Evolutionary conservation across 2,113 vertebrate genomes (phyloP), one percentile per base, ranked within the genome.

Genomic region (Nettapus auritus): DNA sequence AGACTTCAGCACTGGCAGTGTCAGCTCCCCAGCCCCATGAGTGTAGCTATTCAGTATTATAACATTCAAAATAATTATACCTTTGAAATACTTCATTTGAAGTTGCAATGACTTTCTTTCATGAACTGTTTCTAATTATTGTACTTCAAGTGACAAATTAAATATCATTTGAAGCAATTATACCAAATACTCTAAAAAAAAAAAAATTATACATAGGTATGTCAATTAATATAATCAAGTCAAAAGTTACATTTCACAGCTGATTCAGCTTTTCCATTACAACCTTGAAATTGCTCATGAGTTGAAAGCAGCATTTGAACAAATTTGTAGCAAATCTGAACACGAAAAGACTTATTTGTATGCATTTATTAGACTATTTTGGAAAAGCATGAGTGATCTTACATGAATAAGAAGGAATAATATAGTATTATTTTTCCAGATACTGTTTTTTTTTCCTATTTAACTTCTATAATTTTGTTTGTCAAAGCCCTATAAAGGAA

Each of bases 151-250:
- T 96, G 97, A 97, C 97, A 98, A 98, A 98, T 98, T 98, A 97
- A 98, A 97, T 97, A 96, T 96, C 98, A 98, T 97, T 98, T 98
- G 95, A 98, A 29, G 91, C 93, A 98, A 98, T 98, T 98, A 96
- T 85, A 95, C 89, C 79, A 97, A 97, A 98, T 97, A 96, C 96
- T 98, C 71, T 85, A 40, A 40, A 46, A 44, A 88, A 96, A 94
- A 97, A 97, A 97, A 97, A 97, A 97, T 97, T 96, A 96, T 89
- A 94, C 94, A 89, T 89, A 97, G 96, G 96, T 97, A 97, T 97
- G 95, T 89, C 90, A 97, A 98, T 98, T 98, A 98, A 94, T 96
- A 97, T 97, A 96, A 98, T 98, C 97, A 98, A 97, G 92, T 93
- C 63, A 84, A 94, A 97, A 96, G 91, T 88, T 96, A 67, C 81